Conservation (phyloP, 2,113 vertebrate species). For the Nerophis ophidion region DNA sequence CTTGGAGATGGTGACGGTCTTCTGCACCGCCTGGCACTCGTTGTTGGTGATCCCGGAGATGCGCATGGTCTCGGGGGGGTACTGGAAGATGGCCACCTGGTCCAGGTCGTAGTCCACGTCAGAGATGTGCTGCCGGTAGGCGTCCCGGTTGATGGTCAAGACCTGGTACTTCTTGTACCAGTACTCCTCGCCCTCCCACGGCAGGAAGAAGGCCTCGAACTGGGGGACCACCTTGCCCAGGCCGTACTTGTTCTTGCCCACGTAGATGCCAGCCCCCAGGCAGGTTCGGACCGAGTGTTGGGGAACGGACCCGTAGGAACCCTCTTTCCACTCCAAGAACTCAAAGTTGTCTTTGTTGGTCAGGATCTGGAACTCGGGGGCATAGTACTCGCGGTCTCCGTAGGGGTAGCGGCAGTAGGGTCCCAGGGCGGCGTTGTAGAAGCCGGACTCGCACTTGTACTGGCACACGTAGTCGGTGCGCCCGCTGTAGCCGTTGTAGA, state of each 20-base stretch:
- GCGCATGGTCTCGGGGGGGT: constrained; percentile 67
- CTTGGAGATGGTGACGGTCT: constrained; percentile 68
- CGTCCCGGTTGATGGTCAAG: constrained; percentile 64
- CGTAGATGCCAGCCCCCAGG: constrained; percentile 45
- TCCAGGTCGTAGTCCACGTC: constrained; percentile 64
- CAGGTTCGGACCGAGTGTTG: constrained; percentile 60
- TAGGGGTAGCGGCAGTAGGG: constrained; percentile 71
- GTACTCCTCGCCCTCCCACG: constrained; percentile 70
- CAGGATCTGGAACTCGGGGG: constrained; percentile 62
- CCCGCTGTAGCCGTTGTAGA: constrained; percentile 69
- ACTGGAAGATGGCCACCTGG: constrained; percentile 63
- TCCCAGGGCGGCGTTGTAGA: constrained; percentile 65
- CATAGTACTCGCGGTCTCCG: constrained; percentile 58
- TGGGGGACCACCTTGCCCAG: constrained; percentile 71
- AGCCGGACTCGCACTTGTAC: constrained; percentile 66
- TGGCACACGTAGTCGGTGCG: constrained; percentile 71
- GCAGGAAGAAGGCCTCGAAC: constrained; percentile 70
- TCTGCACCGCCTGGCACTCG: constrained; percentile 57
- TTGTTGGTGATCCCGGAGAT: constrained; percentile 67
- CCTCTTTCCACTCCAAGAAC: constrained; percentile 70
- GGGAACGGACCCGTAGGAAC: constrained; percentile 62
- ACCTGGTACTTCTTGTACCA: constrained; percentile 74
- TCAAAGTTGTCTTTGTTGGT: constrained; percentile 72
- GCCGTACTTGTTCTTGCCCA: constrained; percentile 74
- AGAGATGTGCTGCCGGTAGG: constrained; percentile 65